phyloP scores from a whole-genome alignment of 2,113 vertebrate species.

The Tylochromis polylepis region DNA sequence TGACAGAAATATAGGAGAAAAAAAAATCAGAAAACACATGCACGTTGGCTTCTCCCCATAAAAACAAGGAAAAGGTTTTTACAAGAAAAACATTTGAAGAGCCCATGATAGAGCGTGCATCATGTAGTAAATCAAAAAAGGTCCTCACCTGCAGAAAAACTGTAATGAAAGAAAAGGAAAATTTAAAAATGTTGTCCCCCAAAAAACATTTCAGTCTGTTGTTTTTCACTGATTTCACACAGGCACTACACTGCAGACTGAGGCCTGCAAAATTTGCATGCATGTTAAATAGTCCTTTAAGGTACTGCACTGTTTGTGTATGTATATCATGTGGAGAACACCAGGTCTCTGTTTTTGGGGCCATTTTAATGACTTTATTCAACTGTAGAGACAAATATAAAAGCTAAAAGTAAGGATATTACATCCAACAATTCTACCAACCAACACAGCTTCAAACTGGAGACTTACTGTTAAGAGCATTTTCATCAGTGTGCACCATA shows the following conservation, averaged over 20 bases:
- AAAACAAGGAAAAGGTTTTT: neutral
- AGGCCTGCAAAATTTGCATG: neutral
- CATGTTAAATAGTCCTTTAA: neutral
- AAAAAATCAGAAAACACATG: neutral
- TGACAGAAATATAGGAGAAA: no score
- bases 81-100: neutral
- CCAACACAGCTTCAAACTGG: neutral
- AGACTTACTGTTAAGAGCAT: neutral
- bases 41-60: neutral
- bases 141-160: neutral
- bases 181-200: neutral
- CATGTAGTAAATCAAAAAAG: neutral
- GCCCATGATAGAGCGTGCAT: neutral
- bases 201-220: neutral
- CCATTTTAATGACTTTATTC: neutral
- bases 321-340: neutral
- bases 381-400: neutral
- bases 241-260: neutral
- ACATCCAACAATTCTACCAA: rapidly evolving
- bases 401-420: neutral
- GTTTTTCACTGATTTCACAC: neutral
- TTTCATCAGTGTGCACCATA: neutral
- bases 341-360: neutral
- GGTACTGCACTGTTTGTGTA: neutral
- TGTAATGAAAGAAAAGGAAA: neutral